phyloP scores from a whole-genome alignment of 2,888 invertebrate genomes.

The Eurois occulta region DNA sequence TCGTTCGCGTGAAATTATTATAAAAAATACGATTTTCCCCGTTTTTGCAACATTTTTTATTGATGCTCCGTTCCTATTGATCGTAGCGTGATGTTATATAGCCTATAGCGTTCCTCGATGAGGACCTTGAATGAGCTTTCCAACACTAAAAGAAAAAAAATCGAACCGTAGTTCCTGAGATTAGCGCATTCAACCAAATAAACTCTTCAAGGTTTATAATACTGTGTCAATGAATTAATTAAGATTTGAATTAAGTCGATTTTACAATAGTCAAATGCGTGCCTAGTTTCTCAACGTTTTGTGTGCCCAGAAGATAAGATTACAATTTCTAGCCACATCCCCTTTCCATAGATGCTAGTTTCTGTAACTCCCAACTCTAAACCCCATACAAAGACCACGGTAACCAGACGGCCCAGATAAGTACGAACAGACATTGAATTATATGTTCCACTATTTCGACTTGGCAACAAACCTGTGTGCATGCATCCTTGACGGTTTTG shows the following conservation, averaged over 20 bases:
- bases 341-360: background rate
- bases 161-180: too few species aligned
- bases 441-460: slow-evolving; percentile 41
- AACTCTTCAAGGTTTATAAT: too few species aligned
- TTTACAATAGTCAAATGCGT: background rate
- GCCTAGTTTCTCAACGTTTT: background rate
- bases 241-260: background rate
- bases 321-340: background rate
- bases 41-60: too few species aligned
- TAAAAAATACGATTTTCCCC: too few species aligned
- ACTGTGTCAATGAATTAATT: background rate
- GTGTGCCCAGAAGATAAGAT: background rate
- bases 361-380: background rate
- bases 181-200: too few species aligned
- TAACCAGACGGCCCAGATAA: slow-evolving; percentile 12
- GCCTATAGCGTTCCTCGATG: too few species aligned
- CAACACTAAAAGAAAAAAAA: too few species aligned
- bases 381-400: slow-evolving; percentile 23
- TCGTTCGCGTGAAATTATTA: too few species aligned
- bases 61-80: too few species aligned
- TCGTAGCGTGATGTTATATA: too few species aligned
- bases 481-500: background rate
- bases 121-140: too few species aligned
- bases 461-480: slow-evolving; percentile 5
- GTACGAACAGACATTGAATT: slow-evolving; percentile 42